Evolutionary conservation across 2,888 invertebrate genomes (phyloP), one percentile per base, ranked within the genome.

Genomic region (Melanostoma scalare): DNA sequence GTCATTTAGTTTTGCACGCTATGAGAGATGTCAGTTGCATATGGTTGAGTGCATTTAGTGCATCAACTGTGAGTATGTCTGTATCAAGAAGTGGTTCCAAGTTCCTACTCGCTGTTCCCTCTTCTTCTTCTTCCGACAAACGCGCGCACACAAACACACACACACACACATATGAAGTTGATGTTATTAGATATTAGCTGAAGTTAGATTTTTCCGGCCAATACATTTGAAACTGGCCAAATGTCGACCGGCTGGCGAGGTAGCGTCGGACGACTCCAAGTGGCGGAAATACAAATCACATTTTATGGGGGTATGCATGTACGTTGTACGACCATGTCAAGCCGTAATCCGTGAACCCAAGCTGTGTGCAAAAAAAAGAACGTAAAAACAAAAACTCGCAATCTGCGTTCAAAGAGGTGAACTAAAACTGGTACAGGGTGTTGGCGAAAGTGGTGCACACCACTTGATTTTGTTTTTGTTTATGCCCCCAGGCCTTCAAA

Each of bases 271-370:
- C 73, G 68, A 78, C 79, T 71, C 74, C 65, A 69, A 71, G 74
- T 79, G 74, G 84, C 84, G 84, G 84, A 84, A 79, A 79, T 79
- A 71, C 79, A 84, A 84, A 78, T 84, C 84, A 84, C 74, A 52
- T 75, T 74, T 71, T 79, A 84, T 84, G 67, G 56, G 31, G 48
- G 72, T 53, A 52, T 61, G 48, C 52, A 50, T 73, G 48, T 67
- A 53, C 20, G 20, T 20, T 20, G 20, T 35, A 8, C 60, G 60
- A 4, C 20, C 71, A 73, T 73, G 52, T 74, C 55, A 52, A 63
- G 50, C 63, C 48, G 50, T 50, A 6, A 58, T 53, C 53, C 53
- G 53, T 10, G 10, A 35, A 10, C 8, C 10, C 35, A 35, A 53
- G 42, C 42, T 50, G 10, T 48, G 31, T 63, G 63, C 63, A 50